Evolutionary conservation across 2,888 invertebrate species (phyloP), one percentile per base, ranked within the genome.

Genomic region (Flexamia atlantica): DNA sequence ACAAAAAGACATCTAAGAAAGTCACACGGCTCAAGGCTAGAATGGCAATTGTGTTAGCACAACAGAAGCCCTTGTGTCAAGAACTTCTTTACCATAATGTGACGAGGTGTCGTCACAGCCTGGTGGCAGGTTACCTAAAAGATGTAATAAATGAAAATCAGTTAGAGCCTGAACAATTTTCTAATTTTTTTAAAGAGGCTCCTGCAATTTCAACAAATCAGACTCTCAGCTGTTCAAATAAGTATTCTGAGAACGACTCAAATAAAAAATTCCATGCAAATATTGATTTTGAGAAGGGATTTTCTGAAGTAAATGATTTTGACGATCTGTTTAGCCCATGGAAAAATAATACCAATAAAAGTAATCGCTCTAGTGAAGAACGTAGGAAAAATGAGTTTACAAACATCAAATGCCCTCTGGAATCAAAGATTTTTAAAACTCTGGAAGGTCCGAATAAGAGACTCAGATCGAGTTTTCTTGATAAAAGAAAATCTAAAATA

Each of bases 381-480:
- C 23, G 57, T 4, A 20, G 23, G 12, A 20, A 57, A 57, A 23
- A 23, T 20, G 57, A 57, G 5, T 57, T 57, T 20, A 57, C 3
- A 23, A 17, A 3, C 3, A 17, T 46, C 7, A 53, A 53, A 53
- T 30, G 4, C 28, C 30, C 28, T 20, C 28, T 28, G 17, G 28
- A 28, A 64, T 64, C 64, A 30, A 64, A 64, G 17, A 25, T 64
- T 64, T 64, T 25, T 14, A 64, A 64, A 64, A 64, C 25, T 12
- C 12, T 64, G 7, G 64, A 64, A 64, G 64, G 64, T 64, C 64
- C 25, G 14, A 30, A 14, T 23, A 64, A 28, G 12, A 64, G 28
- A 64, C 20, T 64, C 12, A 20, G 53, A 7, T n/a, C 23, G 23
- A 53, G 23, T 64, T 17, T 30, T 28, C 3, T 10, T 64, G 64